phyloP scores from a whole-genome alignment of 2,888 invertebrate species.

The Sialis fuliginosa region DNA sequence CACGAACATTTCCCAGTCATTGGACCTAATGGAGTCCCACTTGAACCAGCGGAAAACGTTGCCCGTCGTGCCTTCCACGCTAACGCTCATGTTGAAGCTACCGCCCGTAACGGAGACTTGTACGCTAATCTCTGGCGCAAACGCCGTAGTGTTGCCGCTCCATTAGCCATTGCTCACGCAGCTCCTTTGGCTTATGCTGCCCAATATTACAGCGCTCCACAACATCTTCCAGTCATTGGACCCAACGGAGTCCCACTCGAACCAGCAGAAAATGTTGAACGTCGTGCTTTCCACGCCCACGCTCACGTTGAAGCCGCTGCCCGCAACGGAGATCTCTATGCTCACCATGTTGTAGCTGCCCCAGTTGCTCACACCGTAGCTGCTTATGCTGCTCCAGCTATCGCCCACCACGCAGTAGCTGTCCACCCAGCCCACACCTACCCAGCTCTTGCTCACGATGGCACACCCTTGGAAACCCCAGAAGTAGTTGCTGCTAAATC shows the following conservation, averaged over 20 bases:
- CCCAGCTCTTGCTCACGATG: slow-evolving; percentile 3
- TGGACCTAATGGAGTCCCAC: slow-evolving; percentile 3
- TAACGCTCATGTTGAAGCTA: background rate
- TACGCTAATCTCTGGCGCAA: slow-evolving; percentile 18
- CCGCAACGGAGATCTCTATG: background rate
- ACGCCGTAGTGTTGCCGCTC: background rate
- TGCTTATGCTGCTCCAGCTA: background rate
- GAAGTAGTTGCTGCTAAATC: slow-evolving; percentile 5
- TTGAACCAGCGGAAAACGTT: slow-evolving; percentile 1
- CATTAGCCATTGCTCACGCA: background rate
- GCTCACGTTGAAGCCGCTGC: slow-evolving; percentile 1
- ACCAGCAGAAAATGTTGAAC: slow-evolving; percentile 3
- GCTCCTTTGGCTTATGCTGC: slow-evolving; percentile 1
- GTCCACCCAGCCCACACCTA: background rate
- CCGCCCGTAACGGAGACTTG: slow-evolving; percentile 1
- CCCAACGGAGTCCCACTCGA: slow-evolving; percentile 6
- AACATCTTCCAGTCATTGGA: slow-evolving; percentile 3
- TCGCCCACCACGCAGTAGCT: slow-evolving; percentile 17
- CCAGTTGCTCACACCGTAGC: background rate
- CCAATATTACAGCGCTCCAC: slow-evolving; percentile 9
- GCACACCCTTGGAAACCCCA: slow-evolving; percentile 5
- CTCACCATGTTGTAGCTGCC: background rate
- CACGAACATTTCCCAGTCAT: slow-evolving; percentile 1
- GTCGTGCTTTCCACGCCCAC: background rate
- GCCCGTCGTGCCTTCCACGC: slow-evolving; percentile 3